Conservation (phyloP, 2,888 invertebrate species). For the Apamea epomidion region DNA sequence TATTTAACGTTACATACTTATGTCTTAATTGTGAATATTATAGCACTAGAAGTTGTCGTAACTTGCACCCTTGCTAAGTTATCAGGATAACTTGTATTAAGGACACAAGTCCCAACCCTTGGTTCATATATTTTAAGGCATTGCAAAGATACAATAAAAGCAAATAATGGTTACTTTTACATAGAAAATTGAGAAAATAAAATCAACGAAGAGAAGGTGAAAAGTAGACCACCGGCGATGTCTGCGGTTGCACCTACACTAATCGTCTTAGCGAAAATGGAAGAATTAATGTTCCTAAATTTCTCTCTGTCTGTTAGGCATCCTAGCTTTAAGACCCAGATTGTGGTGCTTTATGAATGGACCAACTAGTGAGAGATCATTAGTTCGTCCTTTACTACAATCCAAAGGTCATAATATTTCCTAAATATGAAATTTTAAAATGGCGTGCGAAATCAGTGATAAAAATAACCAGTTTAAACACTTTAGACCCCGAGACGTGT, state of each 20-base stretch:
- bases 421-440: neutral
- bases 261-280: conserved; percentile 13
- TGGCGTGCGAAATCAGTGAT: neutral
- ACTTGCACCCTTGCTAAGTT: too few relatives aligned
- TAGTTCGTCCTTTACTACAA: neutral
- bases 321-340: neutral
- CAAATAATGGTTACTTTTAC: too few relatives aligned
- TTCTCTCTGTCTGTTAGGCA: neutral
- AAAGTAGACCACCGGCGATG: neutral
- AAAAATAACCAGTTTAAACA: neutral
- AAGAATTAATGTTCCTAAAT: neutral
- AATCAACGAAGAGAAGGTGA: too few relatives aligned
- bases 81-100: too few relatives aligned
- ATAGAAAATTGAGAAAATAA: too few relatives aligned
- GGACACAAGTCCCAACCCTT: too few relatives aligned
- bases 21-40: too few relatives aligned
- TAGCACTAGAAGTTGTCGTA: too few relatives aligned
- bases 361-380: neutral
- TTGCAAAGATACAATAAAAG: too few relatives aligned
- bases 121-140: too few relatives aligned
- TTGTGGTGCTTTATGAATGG: neutral
- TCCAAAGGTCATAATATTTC: neutral
- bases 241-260: neutral
- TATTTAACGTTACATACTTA: too few relatives aligned
- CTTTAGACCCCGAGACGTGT: neutral